phyloP scores from a whole-genome alignment of 2,797 vertebrate species.

The Chloroceryle amazona region DNA sequence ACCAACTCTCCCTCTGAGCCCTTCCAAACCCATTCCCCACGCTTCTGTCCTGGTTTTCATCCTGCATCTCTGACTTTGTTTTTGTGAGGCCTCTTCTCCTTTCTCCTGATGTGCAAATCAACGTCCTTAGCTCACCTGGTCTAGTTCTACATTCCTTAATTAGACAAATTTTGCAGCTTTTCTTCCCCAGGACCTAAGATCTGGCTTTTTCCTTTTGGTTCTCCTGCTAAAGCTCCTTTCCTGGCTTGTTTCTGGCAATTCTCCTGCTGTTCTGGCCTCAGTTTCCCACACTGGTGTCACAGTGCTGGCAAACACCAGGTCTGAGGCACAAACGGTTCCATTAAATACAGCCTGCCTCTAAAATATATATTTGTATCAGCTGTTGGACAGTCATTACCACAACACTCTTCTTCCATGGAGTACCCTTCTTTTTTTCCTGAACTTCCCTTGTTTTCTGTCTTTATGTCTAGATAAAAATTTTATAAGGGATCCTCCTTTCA shows the following conservation, averaged over 20 bases:
- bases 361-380: not conserved
- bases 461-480: not conserved
- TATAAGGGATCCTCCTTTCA: not conserved
- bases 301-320: not conserved
- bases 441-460: not conserved
- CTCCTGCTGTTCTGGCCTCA: not conserved
- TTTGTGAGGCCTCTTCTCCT: conserved; percentile 57
- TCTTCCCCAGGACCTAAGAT: not conserved
- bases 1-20: conserved; percentile 6
- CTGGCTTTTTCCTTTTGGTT: not conserved
- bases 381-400: not conserved
- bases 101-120: conserved; percentile 49
- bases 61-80: conserved; percentile 46
- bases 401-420: not conserved
- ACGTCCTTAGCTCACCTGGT: conserved; percentile 66
- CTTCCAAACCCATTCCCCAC: conserved; percentile 50
- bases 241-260: not conserved
- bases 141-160: conserved; percentile 72
- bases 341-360: not conserved
- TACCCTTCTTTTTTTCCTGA: not conserved
- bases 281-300: not conserved
- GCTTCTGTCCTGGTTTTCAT: conserved; percentile 70
- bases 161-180: conserved; percentile 52
- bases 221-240: not conserved
- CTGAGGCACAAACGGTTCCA: not conserved